Base-by-base conservation (phyloP, 2,113 vertebrate genomes). In the Rhodinocichla rosea region DNA sequence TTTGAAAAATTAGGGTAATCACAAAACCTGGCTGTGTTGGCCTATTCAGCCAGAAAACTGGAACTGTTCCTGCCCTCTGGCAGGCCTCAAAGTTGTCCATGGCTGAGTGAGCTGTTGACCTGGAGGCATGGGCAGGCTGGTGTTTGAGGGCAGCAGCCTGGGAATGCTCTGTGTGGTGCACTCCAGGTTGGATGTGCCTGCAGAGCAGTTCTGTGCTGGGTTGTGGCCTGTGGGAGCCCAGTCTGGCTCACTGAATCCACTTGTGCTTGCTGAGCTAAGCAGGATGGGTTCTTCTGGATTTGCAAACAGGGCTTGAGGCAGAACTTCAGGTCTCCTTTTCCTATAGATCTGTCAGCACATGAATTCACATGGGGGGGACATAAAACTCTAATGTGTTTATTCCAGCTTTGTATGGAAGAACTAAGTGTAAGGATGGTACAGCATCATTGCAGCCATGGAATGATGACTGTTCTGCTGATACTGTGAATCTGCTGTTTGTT, bases 131-230 rank as follows among this genome's bases (percentile, higher is more conserved):
- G 49, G 33, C 8, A 64, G 80, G 60, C 45, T 70, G 5, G 16
- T 24, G 71, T 71, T 35, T 13, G 56, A 45, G 52, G 55, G 56
- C 60, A 87, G 63, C 73, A 76, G 50, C 37, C 26, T 21, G 76
- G 49, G 69, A 24, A 0, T 6, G 22, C 30, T 63, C 20, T 33
- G 0, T 56, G 63, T 6, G 62, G 8, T 10, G 10, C 5, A 8
- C 40, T 47, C 8, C 45, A 30, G 39, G 69, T 55, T 7, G 37
- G 49, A 30, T 44, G 44, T 22, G 65, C 56, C 68, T 90, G 75
- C 71, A 22, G 49, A 27, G 76, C 89, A 37, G 27, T 12, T 94
- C 68, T 75, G 42, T 1, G 24, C 7, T 53, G 74, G 64, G 53
- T 26, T 68, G 17, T 45, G 47, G 12, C 63, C 55, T 50, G 26